Conservation (phyloP, 2,113 vertebrate species). For the Hippocampus guttulatus region DNA sequence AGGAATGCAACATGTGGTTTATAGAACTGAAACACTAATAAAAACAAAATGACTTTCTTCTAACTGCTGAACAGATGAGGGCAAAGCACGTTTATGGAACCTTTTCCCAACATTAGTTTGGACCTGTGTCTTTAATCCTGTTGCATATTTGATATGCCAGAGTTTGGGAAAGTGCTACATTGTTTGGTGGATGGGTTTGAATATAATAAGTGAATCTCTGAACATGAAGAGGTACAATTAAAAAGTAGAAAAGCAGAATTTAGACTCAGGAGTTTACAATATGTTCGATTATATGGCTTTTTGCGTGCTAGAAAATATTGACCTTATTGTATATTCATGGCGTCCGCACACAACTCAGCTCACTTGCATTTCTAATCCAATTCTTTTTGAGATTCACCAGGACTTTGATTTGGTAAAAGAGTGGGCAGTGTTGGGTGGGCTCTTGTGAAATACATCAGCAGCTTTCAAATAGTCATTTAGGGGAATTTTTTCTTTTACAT, state of each 20-base stretch:
- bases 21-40: conserved; percentile 2
- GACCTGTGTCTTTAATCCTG: background rate
- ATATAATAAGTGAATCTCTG: conserved; percentile 4
- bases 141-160: background rate
- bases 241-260: background rate
- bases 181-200: conserved; percentile 7
- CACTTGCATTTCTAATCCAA: background rate
- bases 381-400: conserved; percentile 31
- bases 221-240: conserved; percentile 4
- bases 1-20: conserved; percentile 8
- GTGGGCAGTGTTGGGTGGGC: background rate
- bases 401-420: conserved; percentile 11
- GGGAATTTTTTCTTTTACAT: conserved; percentile 41
- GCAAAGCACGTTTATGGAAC: background rate
- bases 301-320: too few species aligned
- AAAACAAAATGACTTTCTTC: background rate
- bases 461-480: conserved; percentile 53
- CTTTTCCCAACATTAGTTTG: background rate
- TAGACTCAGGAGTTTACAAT: background rate
- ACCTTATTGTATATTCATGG: too few species aligned
- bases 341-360: background rate
- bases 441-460: conserved; percentile 33
- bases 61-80: conserved; percentile 1
- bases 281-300: background rate
- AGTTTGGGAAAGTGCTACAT: conserved; percentile 2